These are phyloP conservation scores for Addax nasomaculatus DNA, from an alignment of 2,113 vertebrate species.

Conservation along the genomic window DNA sequence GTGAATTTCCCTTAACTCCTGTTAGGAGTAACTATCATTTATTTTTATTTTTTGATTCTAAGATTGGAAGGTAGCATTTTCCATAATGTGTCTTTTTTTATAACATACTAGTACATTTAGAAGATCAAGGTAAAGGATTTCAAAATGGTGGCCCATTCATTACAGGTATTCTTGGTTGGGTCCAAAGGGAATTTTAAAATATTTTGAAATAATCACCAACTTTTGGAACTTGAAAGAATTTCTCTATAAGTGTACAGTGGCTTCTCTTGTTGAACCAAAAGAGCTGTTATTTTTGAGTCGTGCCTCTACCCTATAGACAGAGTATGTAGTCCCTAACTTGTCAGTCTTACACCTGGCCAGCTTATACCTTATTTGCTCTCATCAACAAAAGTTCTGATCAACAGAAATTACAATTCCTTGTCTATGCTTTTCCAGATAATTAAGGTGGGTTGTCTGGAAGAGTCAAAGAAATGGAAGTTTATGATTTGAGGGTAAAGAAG, in stretches of 20 bases:
- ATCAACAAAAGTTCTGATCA: neutral
- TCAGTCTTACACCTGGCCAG: neutral
- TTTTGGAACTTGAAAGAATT: conserved; percentile 14
- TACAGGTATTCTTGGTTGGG: neutral
- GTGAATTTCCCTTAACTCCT: neutral
- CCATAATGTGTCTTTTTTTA: neutral
- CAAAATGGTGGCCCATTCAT: neutral
- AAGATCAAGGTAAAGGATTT: neutral
- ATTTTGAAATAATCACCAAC: neutral
- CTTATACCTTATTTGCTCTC: neutral
- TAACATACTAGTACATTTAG: neutral
- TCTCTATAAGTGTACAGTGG: neutral
- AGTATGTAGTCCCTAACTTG: neutral
- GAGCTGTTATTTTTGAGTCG: neutral
- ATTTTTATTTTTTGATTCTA: neutral
- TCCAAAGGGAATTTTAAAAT: neutral
- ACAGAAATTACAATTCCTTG: neutral
- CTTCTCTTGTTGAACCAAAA: neutral
- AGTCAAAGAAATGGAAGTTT: neutral
- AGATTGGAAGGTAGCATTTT: neutral
- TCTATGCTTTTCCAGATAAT: neutral
- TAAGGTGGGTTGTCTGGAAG: neutral
- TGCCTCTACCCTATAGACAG: neutral
- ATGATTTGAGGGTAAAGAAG: neutral
- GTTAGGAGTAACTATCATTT: neutral